Base-by-base conservation (phyloP, 1,140 invertebrate genomes). In the Drosophila subpulchrella region DNA sequence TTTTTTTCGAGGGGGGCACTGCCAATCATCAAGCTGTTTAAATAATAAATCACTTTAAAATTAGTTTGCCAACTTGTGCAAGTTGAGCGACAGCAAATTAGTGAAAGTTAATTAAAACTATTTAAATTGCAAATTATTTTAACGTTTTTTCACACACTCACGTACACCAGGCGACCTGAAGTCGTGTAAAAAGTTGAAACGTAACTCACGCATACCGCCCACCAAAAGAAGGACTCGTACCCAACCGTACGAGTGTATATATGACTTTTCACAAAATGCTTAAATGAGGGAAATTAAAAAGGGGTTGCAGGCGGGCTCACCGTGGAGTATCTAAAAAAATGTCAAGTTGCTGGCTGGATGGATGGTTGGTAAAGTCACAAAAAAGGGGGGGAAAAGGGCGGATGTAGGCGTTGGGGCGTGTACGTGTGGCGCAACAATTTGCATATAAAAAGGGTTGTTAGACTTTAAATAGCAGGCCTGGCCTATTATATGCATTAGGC, bases 41-140 rank as follows among this genome's bases (percentile, higher is more conserved):
- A 89, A 89, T 89, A 89, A 89, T 89, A 89, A 89, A 89, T 89
- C 84, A 84, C 80, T 89, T 89, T 89, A 89, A 89, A 89, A 89
- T 89, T 89, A 89, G 84, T 89, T 89, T 89, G 84, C 84, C 85
- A 89, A 88, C 68, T 89, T 84, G 84, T n/a, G 57, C 56, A 61
- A 89, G 63, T 80, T 89, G 80, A 80, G 84, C 83, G 71, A 63
- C 83, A 75, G 68, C 84, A 89, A 89, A 90, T 90, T 89, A 84
- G 85, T 89, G 68, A 89, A 84, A 89, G 80, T 89, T 89, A 89
- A 89, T 89, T 89, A 89, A 89, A 89, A 89, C 85, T 89, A 89
- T 89, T 89, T 84, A 89, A 89, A 89, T 90, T 89, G 84, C 80
- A 89, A 89, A 89, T 89, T 89, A 84, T 89, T 89, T 81, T 75